These are phyloP conservation scores for Hypothenemus hampei DNA, from an alignment of 1,140 invertebrate species.

Conservation along the genomic window DNA sequence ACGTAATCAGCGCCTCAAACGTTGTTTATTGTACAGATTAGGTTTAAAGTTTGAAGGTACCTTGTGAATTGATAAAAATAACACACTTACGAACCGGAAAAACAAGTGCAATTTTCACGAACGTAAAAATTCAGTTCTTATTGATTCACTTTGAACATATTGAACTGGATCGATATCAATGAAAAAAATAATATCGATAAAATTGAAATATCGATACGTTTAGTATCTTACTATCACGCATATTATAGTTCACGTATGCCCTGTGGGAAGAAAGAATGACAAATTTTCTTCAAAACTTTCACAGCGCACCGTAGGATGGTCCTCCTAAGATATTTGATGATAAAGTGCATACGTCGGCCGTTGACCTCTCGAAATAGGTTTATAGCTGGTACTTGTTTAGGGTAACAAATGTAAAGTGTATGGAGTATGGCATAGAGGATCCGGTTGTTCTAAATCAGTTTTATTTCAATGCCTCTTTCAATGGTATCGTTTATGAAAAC, in stretches of 20 bases:
- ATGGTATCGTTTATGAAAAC: no score
- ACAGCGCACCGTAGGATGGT: conserved; percentile 2
- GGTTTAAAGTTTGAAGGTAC: conserved; percentile 24
- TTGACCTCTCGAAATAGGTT: background rate
- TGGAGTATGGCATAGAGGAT: background rate
- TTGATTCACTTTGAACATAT: background rate
- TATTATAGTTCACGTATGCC: no score
- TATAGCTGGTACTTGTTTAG: background rate
- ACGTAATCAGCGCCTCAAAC: conserved; percentile 19
- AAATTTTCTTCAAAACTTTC: conserved; percentile 12
- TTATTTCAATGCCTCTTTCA: no score
- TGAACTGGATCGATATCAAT: background rate
- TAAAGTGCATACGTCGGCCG: conserved; percentile 5
- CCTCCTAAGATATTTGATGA: conserved; percentile 3
- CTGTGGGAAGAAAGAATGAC: conserved; percentile 3
- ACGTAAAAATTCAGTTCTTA: no score
- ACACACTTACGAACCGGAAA: background rate
- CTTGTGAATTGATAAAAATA: conserved; percentile 17
- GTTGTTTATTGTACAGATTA: conserved; percentile 31
- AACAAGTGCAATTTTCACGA: no score
- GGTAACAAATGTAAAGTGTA: background rate
- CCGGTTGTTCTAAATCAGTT: no score
- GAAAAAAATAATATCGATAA: background rate
- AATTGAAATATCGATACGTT: background rate
- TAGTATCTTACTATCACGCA: background rate